Evolutionary conservation across 2,797 vertebrate species (phyloP), one percentile per base, ranked within the genome.

Genomic region (Notamacropus eugenii): DNA sequence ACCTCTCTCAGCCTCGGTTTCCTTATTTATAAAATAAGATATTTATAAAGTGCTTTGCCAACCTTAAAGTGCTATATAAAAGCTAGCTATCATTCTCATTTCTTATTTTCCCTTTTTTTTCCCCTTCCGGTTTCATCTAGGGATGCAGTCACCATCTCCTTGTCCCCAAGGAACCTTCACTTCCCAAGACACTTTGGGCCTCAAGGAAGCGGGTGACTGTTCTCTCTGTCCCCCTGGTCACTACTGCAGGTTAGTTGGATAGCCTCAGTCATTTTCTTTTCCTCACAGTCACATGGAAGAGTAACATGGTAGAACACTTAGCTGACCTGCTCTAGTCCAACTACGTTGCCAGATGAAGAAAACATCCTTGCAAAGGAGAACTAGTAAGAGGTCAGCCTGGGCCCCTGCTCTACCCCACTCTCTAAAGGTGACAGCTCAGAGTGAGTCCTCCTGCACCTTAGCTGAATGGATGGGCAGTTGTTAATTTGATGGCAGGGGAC

Each of bases 141-240:
- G 99, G n/a, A 99, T 99, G 4, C 97, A 97, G 98, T 98, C 99
- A 95, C 99, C 99, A 55, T 98, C 98, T 95, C 97, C 96, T 0
- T 99, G 99, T 95, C 99, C 99, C 29, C 98, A 99, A 95, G 99
- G 99, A 96, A 99, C 99, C 8, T 99, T 99, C 97, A 99, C 99
- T 46, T 97, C 97, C 92, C 95, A 97, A 90, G 98, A 99, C 46
- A 95, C 97, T 27, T 93, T 96, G 56, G 99, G 99, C 11, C 98
- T 99, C 74, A 99, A 98, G 97, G 98, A 99, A 54, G 98, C 99
- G 95, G 98, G 96, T 90, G 99, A 99, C 97, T 99, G 99, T 96
- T 98, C 99, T 82, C 96, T 99, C 1, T 99, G 99, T 97, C 99
- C 99, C 54, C 97, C 99, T 40, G 99, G 99, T 90, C 99, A 98